phyloP scores from a whole-genome alignment of 2,797 vertebrate species.

The Epinephelus awoara region DNA sequence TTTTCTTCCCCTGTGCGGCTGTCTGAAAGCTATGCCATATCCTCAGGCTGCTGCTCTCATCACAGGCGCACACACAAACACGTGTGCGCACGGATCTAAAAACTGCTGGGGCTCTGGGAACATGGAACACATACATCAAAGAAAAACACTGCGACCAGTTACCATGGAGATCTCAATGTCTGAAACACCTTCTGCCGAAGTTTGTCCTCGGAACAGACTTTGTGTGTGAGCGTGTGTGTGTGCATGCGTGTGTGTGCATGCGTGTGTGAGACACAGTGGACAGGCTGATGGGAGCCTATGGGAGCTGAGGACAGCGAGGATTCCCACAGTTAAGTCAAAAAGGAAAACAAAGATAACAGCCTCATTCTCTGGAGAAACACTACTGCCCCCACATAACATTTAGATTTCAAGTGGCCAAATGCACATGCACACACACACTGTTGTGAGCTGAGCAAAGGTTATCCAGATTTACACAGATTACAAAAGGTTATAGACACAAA shows the following conservation, averaged over 20 bases:
- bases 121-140: slow-evolving; percentile 56
- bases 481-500: slow-evolving; percentile 36
- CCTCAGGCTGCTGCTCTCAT: slow-evolving; percentile 57
- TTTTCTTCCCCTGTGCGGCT: slow-evolving; percentile 15
- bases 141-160: slow-evolving; percentile 49
- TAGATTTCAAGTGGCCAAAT: slow-evolving; percentile 37
- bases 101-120: slow-evolving; percentile 45
- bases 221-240: slow-evolving; percentile 17
- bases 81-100: slow-evolving; percentile 13
- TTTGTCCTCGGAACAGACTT: slow-evolving; percentile 49
- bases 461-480: slow-evolving; percentile 33
- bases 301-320: slow-evolving; percentile 33
- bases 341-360: slow-evolving; percentile 32
- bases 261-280: slow-evolving; percentile 32
- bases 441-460: slow-evolving; percentile 21
- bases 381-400: slow-evolving; percentile 1
- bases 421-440: neutral
- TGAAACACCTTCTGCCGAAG: slow-evolving; percentile 58
- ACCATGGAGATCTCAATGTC: slow-evolving; percentile 67
- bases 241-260: neutral
- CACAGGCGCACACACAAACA: slow-evolving; percentile 47
- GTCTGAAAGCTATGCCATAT: slow-evolving; percentile 52
- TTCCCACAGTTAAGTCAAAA: slow-evolving; percentile 28
- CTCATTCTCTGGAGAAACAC: slow-evolving; percentile 28
- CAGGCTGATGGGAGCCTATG: slow-evolving; percentile 28